A percentile compares a stretch with the other conserved stretches of the same genome.
phyloP scores from a whole-genome alignment of 2,888 invertebrate genomes.

The Erebia aethiops region DNA sequence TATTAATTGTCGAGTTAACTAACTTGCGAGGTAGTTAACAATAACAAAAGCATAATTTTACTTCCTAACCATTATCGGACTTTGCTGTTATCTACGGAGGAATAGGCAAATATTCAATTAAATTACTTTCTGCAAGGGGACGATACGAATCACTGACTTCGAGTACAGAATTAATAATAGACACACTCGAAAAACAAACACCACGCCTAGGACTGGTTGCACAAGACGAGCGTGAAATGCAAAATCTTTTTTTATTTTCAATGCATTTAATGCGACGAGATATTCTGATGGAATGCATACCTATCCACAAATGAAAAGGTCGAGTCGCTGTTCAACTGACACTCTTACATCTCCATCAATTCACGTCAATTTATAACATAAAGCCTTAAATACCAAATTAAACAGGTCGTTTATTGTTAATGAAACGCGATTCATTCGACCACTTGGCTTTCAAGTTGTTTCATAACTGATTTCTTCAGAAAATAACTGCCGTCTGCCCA shows the following conservation, averaged over 20 bases:
- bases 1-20: neutral
- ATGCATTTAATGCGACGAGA: conserved; percentile 41
- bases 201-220: conserved; percentile 29
- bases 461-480: conserved; percentile 16
- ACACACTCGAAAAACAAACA: conserved; percentile 31
- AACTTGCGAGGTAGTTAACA: neutral
- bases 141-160: conserved; percentile 15
- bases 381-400: conserved; percentile 41
- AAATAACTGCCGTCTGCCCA: neutral
- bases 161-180: conserved; percentile 27
- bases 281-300: conserved; percentile 38
- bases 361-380: conserved; percentile 57
- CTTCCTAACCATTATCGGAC: neutral
- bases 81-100: neutral
- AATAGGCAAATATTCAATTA: neutral
- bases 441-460: conserved; percentile 24
- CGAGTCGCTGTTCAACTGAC: conserved; percentile 60
- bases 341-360: conserved; percentile 63
- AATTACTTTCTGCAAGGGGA: conserved; percentile 9
- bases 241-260: conserved; percentile 40
- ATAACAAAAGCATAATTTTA: neutral
- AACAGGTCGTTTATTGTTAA: conserved; percentile 51
- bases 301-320: conserved; percentile 65
- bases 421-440: conserved; percentile 47
- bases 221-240: conserved; percentile 33